Evolutionary conservation across 2,888 invertebrate species (phyloP).

Genomic region (Ischnura elegans): DNA sequence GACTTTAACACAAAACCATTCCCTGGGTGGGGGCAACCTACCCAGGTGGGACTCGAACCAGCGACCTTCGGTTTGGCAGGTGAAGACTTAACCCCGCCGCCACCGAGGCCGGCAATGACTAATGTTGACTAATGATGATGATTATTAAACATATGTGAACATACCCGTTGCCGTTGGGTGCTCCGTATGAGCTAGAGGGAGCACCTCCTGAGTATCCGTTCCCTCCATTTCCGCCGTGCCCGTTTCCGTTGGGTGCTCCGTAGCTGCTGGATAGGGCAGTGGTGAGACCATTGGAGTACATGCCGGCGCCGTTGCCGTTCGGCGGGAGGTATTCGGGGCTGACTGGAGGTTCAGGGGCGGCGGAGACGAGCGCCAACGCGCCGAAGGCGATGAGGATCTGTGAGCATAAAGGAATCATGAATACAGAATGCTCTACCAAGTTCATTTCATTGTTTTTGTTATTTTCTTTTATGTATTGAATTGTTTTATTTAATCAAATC

Average conservation of each 20-base stretch:
- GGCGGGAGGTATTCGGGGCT: conserved; percentile 54
- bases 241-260: conserved; percentile 55
- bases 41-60: too few species aligned
- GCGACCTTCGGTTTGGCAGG: too few species aligned
- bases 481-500: too few species aligned
- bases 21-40: too few species aligned
- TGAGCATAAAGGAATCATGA: background rate
- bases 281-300: conserved; percentile 49
- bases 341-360: conserved; percentile 48
- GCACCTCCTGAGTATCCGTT: background rate
- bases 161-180: conserved; percentile 18
- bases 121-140: too few species aligned
- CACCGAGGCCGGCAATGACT: too few species aligned
- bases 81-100: too few species aligned
- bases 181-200: conserved; percentile 57
- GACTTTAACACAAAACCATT: too few species aligned
- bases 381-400: conserved; percentile 35
- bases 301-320: background rate
- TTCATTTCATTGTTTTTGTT: too few species aligned
- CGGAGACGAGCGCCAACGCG: conserved; percentile 48
- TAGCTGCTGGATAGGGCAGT: conserved; percentile 48
- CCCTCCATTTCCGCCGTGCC: background rate
- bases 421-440: too few species aligned
- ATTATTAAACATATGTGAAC: too few species aligned
- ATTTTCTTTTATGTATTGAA: too few species aligned